phyloP scores from a whole-genome alignment of 2,888 invertebrate genomes.

The Auanema freiburgensis region DNA sequence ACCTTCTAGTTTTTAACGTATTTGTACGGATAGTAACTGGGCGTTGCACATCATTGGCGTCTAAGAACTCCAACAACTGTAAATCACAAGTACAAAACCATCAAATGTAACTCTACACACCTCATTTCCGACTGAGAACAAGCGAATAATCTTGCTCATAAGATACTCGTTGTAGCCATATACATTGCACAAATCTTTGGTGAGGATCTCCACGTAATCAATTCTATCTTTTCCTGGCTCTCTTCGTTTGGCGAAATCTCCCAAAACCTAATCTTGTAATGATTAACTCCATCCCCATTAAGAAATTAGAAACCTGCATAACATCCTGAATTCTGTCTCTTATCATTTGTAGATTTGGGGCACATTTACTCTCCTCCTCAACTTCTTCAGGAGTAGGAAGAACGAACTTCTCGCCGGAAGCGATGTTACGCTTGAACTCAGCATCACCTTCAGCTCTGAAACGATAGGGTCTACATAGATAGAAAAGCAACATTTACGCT shows the following conservation, averaged over 20 bases:
- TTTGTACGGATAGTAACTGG: constrained; percentile 95
- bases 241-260: constrained; percentile 55
- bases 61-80: constrained; percentile 87
- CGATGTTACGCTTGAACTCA: constrained; percentile 56
- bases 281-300: not conserved
- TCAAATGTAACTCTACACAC: constrained; percentile 60
- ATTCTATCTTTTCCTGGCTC: constrained; percentile 44
- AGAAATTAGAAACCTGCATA: constrained; percentile 42
- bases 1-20: constrained; percentile 78
- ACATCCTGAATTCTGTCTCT: constrained; percentile 59
- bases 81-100: no score
- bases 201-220: constrained; percentile 45
- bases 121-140: constrained; percentile 73
- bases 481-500: constrained; percentile 16
- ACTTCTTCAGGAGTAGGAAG: constrained; percentile 57
- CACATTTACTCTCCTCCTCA: constrained; percentile 48
- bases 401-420: constrained; percentile 39
- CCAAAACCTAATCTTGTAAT: constrained; percentile 32
- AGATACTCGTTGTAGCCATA: constrained; percentile 96
- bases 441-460: constrained; percentile 52
- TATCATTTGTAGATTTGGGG: constrained; percentile 50
- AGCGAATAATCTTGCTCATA: constrained; percentile 86
- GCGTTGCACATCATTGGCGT: constrained; percentile 90
- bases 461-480: not conserved
- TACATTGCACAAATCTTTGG: constrained; percentile 83